These are phyloP conservation scores for Pteronotus mesoamericanus DNA, from an alignment of 2,797 vertebrate genomes.

Conservation along the genomic window DNA sequence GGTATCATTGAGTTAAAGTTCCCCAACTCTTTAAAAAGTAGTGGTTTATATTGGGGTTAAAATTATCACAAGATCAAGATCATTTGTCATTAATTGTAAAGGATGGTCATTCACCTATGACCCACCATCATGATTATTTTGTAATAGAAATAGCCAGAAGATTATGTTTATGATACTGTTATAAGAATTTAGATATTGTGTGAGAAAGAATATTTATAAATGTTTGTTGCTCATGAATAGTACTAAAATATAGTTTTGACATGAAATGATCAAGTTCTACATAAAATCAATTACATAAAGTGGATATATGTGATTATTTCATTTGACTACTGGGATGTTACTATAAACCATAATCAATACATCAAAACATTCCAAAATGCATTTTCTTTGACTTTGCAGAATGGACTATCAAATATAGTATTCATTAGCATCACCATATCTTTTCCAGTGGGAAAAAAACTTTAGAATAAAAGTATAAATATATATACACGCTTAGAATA, in stretches of 20 bases:
- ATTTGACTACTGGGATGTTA: neutral
- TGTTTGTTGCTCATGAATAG: neutral
- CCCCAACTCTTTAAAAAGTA: neutral
- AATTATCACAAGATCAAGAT: slow-evolving; percentile 1
- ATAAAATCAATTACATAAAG: neutral
- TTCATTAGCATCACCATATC: neutral
- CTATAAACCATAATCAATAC: neutral
- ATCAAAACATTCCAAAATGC: neutral
- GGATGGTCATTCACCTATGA: neutral
- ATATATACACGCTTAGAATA: neutral
- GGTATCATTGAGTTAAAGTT: neutral
- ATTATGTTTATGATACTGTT: neutral
- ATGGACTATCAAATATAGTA: neutral
- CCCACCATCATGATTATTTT: neutral
- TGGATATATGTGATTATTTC: neutral
- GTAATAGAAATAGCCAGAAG: neutral
- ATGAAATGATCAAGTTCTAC: neutral
- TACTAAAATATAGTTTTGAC: neutral
- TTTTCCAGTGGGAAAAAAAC: neutral
- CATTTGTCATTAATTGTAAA: neutral
- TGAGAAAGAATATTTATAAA: slow-evolving; percentile 19
- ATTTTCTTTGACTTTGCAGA: neutral
- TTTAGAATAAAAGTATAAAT: neutral
- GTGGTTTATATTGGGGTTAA: neutral
- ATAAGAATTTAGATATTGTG: neutral